Percentiles rank a stretch among this genome's conserved stretches.
phyloP scores from a whole-genome alignment of 2,797 vertebrate genomes.

The Lepus townsendii region DNA sequence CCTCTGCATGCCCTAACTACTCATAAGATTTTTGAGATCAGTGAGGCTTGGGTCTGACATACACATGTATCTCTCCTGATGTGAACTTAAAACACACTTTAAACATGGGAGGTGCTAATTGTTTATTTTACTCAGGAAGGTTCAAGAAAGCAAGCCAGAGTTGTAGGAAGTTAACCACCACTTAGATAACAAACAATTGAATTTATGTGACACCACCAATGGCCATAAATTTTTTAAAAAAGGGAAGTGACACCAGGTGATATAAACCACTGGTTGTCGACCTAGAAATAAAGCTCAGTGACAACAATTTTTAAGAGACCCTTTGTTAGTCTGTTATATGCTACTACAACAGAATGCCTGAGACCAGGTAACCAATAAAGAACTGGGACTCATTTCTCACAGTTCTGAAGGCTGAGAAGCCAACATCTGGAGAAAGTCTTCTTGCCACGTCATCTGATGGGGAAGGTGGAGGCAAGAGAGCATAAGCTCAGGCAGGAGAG shows the following conservation, averaged over 20 bases:
- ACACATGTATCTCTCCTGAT: not conserved
- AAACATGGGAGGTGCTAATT: not conserved
- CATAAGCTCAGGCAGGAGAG: not conserved
- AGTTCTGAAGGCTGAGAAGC: not conserved
- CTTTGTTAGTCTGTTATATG: not conserved
- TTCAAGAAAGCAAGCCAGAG: not conserved
- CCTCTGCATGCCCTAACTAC: not conserved
- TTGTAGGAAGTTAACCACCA: not conserved
- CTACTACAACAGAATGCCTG: not conserved
- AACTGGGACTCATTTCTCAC: not conserved
- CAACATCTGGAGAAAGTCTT: not conserved
- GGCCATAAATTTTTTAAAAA: not conserved
- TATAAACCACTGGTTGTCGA: not conserved
- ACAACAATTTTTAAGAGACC: not conserved
- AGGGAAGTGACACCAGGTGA: conserved; percentile 15
- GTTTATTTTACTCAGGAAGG: conserved; percentile 32
- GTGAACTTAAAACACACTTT: conserved; percentile 24
- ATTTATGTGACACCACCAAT: not conserved
- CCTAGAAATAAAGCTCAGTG: not conserved
- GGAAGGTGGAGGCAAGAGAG: not conserved
- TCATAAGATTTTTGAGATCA: not conserved
- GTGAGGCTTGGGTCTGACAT: not conserved
- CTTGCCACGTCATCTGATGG: not conserved
- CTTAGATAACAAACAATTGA: not conserved
- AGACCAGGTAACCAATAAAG: not conserved